A percentile compares a stretch with the other conserved stretches of the same genome.
Conservation (phyloP, 2,888 invertebrate species). For the Apomyelois bistriatella region DNA sequence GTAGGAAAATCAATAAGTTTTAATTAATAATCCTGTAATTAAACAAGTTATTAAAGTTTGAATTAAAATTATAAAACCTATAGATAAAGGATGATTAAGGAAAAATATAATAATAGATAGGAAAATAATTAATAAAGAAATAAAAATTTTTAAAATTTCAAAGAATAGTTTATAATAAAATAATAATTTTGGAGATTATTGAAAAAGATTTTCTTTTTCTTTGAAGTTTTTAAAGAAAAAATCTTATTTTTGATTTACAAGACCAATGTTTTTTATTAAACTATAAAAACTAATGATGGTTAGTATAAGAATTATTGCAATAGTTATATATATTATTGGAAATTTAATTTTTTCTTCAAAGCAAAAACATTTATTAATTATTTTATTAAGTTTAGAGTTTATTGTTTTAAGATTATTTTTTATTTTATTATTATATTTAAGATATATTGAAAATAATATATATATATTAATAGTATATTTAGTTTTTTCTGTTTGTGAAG, state of each 20-base stretch:
- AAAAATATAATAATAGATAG: constrained; percentile 35
- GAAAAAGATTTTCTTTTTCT: not conserved
- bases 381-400: constrained; percentile 81
- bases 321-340: constrained; percentile 72
- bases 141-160: not conserved
- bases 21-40: constrained; percentile 65
- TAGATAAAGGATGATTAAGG: constrained; percentile 71
- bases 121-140: not conserved
- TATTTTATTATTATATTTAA: constrained; percentile 68
- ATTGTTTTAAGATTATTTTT: constrained; percentile 79
- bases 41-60: constrained; percentile 74
- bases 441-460: constrained; percentile 62
- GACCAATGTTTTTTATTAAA: constrained; percentile 81
- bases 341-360: constrained; percentile 76
- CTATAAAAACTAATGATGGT: constrained; percentile 70
- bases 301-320: constrained; percentile 57
- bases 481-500: constrained; percentile 83
- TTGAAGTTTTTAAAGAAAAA: not conserved
- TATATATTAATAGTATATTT: constrained; percentile 82
- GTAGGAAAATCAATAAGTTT: constrained; percentile 81
- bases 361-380: constrained; percentile 80
- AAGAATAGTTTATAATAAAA: not conserved
- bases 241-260: not conserved
- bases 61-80: constrained; percentile 75
- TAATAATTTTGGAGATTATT: not conserved